phyloP scores from a whole-genome alignment of 1,140 invertebrate genomes.

The Lepidurus packardi region DNA sequence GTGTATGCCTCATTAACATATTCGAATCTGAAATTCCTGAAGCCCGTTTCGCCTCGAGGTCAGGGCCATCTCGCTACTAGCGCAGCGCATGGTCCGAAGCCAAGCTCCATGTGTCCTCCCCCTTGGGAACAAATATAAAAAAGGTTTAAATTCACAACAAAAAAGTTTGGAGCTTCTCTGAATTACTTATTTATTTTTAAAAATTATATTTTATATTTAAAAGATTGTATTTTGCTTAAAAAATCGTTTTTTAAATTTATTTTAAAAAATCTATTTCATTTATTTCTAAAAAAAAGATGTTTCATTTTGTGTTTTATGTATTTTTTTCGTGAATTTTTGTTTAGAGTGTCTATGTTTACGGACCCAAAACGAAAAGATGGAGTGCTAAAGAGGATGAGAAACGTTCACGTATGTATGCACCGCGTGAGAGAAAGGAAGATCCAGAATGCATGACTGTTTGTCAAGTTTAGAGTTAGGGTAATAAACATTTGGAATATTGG shows the following conservation, averaged over 20 bases:
- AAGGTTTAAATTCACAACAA: no score
- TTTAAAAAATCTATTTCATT: no score
- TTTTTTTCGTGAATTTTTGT: background rate
- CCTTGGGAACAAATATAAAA: no score
- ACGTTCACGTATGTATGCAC: background rate
- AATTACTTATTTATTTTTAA: no score
- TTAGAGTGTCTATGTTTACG: background rate
- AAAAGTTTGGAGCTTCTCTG: no score
- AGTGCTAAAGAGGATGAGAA: constrained; percentile 4
- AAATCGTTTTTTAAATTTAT: no score
- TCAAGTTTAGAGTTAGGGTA: background rate
- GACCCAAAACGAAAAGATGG: background rate
- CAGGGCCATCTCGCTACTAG: background rate
- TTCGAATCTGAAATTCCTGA: background rate
- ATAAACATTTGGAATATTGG: constrained; percentile 22
- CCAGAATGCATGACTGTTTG: background rate
- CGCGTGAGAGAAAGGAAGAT: background rate
- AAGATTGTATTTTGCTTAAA: no score
- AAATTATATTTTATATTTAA: no score
- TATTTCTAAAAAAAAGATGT: no score
- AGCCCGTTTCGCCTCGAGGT: background rate
- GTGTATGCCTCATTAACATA: background rate
- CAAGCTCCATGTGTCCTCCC: background rate
- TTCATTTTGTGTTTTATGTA: no score
- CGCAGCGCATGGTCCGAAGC: background rate